A percentile compares a stretch with the other conserved stretches of the same genome.
Conservation (phyloP, 2,797 vertebrate species). For the Dermochelys coriacea region DNA sequence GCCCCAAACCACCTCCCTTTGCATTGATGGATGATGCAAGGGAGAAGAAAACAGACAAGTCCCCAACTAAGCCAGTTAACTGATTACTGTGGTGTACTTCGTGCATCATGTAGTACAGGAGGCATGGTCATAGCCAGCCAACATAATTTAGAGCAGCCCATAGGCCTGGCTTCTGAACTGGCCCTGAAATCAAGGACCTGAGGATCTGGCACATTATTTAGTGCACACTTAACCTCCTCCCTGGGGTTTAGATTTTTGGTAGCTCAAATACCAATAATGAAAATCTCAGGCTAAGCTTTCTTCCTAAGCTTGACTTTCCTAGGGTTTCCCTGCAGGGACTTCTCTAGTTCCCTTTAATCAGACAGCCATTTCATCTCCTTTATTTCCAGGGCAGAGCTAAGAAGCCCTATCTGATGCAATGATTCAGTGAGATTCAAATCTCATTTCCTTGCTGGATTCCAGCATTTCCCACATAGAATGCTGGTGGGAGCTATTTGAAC, state of each 20-base stretch:
- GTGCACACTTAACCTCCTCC: not conserved
- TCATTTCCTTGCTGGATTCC: not conserved
- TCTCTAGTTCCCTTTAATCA: not conserved
- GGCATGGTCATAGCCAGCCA: not conserved
- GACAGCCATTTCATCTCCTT: not conserved
- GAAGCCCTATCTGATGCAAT: not conserved
- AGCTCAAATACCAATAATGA: not conserved
- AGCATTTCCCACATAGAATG: not conserved
- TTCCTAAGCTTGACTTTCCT: not conserved
- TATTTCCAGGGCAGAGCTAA: not conserved
- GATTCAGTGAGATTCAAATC: not conserved
- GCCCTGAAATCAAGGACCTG: not conserved
- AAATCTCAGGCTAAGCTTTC: not conserved
- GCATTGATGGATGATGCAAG: accelerated
- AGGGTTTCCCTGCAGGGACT: not conserved
- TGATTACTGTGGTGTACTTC: not conserved
- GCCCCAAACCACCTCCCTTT: accelerated
- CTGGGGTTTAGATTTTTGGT: not conserved
- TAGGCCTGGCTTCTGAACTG: not conserved
- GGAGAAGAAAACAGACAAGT: accelerated
- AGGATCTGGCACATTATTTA: not conserved
- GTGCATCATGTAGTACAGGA: not conserved
- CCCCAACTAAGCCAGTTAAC: not conserved
- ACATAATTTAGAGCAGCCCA: not conserved
- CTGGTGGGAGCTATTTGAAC: not conserved